phyloP scores from a whole-genome alignment of 2,113 vertebrate species.

The Chloebia gouldiae region DNA sequence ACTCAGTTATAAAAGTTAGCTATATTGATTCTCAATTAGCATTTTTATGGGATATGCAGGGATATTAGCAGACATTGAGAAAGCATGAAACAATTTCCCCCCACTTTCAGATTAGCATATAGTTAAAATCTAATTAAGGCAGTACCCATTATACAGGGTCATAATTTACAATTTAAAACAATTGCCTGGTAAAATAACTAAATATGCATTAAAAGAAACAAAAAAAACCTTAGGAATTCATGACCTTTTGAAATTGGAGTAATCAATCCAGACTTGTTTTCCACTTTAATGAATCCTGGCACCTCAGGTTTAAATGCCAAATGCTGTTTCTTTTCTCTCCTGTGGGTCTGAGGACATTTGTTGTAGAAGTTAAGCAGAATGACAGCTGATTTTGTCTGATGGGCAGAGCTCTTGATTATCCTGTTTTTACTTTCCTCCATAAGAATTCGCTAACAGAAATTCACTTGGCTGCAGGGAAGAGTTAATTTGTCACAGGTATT shows the following conservation, averaged over 20 bases:
- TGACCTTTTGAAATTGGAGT: conserved; percentile 71
- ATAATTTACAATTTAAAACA: conserved; percentile 62
- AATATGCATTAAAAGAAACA: conserved; percentile 46
- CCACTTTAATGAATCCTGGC: conserved; percentile 59
- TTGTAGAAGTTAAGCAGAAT: conserved; percentile 74
- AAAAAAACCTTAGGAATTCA: conserved; percentile 52
- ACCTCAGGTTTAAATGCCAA: conserved; percentile 72
- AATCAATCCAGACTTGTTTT: conserved; percentile 67
- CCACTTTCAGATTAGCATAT: conserved; percentile 20
- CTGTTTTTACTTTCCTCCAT: conserved; percentile 69
- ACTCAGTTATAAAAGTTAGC: conserved; percentile 31
- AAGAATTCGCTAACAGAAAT: conserved; percentile 78
- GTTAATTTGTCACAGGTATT: conserved; percentile 75
- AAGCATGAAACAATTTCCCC: not conserved
- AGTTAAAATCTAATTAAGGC: conserved; percentile 47
- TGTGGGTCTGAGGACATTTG: conserved; percentile 57
- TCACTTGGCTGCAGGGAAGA: conserved; percentile 73
- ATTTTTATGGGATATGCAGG: not conserved
- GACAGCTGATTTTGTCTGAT: conserved; percentile 73
- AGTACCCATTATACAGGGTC: conserved; percentile 21
- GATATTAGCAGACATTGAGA: not conserved
- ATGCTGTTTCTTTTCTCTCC: conserved; percentile 54
- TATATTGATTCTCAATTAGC: not conserved
- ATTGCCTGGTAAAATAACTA: conserved; percentile 53
- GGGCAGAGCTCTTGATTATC: conserved; percentile 68